Conservation (phyloP, 2,888 invertebrate genomes). For the Dasypolia templi region DNA sequence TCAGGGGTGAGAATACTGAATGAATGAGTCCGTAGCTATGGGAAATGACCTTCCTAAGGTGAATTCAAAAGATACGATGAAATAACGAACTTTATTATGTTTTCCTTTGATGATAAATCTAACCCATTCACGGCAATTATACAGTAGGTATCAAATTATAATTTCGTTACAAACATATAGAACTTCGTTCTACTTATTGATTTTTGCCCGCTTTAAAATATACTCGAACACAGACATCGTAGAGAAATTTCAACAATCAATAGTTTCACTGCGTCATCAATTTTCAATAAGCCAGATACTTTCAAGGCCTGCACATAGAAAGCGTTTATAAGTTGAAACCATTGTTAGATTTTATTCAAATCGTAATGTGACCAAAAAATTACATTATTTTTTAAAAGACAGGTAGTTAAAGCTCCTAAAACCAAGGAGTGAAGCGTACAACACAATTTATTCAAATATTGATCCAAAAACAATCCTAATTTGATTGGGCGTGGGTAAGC, state of each 20-base stretch:
- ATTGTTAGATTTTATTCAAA: background rate
- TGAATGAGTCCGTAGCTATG: conserved; percentile 9
- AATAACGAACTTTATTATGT: background rate
- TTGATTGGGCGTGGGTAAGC: conserved; percentile 32
- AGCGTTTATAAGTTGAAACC: background rate
- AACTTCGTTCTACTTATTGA: background rate
- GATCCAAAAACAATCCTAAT: conserved; percentile 17
- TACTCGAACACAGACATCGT: background rate
- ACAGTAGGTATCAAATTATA: background rate
- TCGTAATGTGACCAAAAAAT: background rate
- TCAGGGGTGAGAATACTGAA: conserved; percentile 12
- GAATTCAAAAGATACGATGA: background rate
- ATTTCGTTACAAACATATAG: background rate
- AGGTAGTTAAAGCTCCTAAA: background rate
- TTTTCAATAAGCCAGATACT: conserved; percentile 4
- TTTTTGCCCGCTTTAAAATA: conserved; percentile 18
- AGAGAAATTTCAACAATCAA: background rate
- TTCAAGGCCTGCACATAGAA: background rate
- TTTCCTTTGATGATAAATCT: background rate
- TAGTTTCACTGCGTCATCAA: background rate
- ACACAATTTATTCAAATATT: conserved; percentile 22
- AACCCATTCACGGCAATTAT: background rate
- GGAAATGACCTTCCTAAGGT: conserved; percentile 3
- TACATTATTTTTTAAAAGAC: background rate
- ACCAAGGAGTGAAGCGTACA: background rate